These are phyloP conservation scores for Leptonema lineaticorne DNA, from an alignment of 1,140 invertebrate species.

Conservation along the genomic window DNA sequence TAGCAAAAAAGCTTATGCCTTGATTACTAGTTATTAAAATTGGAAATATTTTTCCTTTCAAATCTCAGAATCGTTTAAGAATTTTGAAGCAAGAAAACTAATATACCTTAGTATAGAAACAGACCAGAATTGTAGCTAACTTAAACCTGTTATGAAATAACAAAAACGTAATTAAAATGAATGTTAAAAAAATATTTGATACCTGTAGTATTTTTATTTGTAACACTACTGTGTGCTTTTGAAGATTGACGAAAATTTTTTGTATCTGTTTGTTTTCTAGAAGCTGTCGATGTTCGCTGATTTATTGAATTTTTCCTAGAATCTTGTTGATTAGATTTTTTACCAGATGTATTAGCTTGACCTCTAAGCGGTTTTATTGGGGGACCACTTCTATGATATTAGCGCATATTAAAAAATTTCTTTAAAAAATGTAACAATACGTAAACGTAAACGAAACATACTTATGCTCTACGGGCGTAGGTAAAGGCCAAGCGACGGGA, in stretches of 20 bases:
- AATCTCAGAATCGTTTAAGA: too few species aligned
- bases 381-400: constrained; percentile 35
- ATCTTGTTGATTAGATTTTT: constrained; percentile 17
- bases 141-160: too few species aligned
- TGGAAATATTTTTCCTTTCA: too few species aligned
- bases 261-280: constrained; percentile 20
- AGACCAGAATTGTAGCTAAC: too few species aligned
- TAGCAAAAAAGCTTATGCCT: too few species aligned
- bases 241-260: background rate
- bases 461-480: constrained; percentile 79
- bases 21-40: too few species aligned
- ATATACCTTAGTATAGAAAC: too few species aligned
- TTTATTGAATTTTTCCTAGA: constrained; percentile 17
- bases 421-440: constrained; percentile 3
- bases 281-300: constrained; percentile 9
- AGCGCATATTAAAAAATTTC: background rate
- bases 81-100: too few species aligned
- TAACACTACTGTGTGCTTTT: constrained; percentile 30
- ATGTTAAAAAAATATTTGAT: constrained; percentile 41
- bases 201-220: constrained; percentile 43
- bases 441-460: constrained; percentile 43
- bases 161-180: background rate
- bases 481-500: constrained; percentile 89
- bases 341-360: constrained; percentile 36
- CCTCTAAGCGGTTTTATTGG: constrained; percentile 39